Evolutionary conservation across 37 sponge, comb jelly and placozoan genomes (phyloP).

Genomic region (Ianthella basta): DNA sequence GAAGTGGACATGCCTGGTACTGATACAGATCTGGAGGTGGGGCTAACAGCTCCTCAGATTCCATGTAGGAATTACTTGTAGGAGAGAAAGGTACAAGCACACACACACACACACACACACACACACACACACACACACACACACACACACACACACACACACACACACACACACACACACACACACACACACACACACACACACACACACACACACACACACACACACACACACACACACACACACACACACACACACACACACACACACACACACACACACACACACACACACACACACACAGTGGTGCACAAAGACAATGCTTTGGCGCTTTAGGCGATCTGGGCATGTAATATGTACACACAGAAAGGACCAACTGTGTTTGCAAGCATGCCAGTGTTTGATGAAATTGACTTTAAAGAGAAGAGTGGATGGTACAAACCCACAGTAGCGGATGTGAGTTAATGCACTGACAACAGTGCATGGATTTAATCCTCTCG

Average conservation of each 20-base stretch:
- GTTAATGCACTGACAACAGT: no score
- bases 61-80: no score
- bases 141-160: slow-evolving; percentile 32
- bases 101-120: slow-evolving; percentile 32
- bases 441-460: background rate
- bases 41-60: no score
- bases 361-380: no score
- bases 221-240: slow-evolving; percentile 34
- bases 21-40: no score
- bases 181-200: slow-evolving; percentile 34
- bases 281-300: slow-evolving; percentile 7
- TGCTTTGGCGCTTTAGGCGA: no score
- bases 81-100: no score
- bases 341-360: no score
- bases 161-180: slow-evolving; percentile 36
- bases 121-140: slow-evolving; percentile 36
- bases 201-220: slow-evolving; percentile 34
- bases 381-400: no score
- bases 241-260: slow-evolving; percentile 32
- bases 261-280: slow-evolving; percentile 27
- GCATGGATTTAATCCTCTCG: no score
- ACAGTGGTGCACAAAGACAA: background rate
- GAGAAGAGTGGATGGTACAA: slow-evolving; percentile 11
- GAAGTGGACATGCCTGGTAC: no score
- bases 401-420: no score